Percentiles rank a stretch among this genome's conserved stretches.
These are phyloP conservation scores for Thunnus albacares DNA, from an alignment of 2,797 vertebrate genomes.

Conservation along the genomic window DNA sequence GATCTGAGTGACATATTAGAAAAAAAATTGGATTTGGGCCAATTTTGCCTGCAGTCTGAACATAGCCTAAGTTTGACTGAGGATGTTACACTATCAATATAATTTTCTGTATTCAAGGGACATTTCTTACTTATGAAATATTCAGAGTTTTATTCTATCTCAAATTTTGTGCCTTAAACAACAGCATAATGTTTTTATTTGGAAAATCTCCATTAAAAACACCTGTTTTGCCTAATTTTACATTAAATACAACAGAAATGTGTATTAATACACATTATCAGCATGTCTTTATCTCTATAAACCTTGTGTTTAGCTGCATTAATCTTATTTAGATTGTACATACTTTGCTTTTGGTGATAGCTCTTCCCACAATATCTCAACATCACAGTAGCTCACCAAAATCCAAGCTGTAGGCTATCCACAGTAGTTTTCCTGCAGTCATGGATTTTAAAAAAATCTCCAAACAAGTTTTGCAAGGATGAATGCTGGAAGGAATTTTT, in stretches of 20 bases:
- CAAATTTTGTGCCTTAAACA: too few species aligned
- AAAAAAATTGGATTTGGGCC: too few species aligned
- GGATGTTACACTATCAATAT: too few species aligned
- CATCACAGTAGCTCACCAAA: constrained; percentile 21
- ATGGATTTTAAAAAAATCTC: constrained; percentile 45
- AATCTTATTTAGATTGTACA: neutral
- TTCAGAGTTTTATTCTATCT: too few species aligned
- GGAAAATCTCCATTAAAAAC: neutral
- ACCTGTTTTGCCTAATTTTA: too few species aligned
- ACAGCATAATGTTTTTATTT: too few species aligned
- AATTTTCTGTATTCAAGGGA: constrained; percentile 4
- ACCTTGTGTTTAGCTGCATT: neutral
- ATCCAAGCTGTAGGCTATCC: constrained; percentile 8
- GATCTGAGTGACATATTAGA: too few species aligned
- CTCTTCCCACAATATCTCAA: neutral
- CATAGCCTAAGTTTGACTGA: too few species aligned
- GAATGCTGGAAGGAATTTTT: constrained; percentile 50
- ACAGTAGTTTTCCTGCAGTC: constrained; percentile 40
- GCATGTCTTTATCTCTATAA: neutral
- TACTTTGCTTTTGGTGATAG: neutral
- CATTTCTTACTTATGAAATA: neutral
- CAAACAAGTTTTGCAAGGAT: constrained; percentile 41
- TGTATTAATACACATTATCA: neutral
- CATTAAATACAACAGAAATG: neutral
- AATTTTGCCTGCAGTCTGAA: too few species aligned